phyloP scores from a whole-genome alignment of 1,140 invertebrate species.

The Polypedilum pembai region DNA sequence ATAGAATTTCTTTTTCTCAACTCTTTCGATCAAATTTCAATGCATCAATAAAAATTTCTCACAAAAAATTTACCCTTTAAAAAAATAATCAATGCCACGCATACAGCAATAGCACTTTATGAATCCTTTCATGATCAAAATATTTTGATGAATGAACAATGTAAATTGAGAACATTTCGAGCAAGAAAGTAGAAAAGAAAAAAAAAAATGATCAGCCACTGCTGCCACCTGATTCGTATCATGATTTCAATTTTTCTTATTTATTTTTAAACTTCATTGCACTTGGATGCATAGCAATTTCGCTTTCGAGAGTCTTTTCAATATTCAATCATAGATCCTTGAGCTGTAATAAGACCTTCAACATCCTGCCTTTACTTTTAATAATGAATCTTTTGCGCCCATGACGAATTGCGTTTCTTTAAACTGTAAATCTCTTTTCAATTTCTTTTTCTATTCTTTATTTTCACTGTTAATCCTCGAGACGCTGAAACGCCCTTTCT shows the following conservation, averaged over 20 bases:
- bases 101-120: no score
- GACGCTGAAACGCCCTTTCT: slow-evolving; percentile 6
- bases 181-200: background rate
- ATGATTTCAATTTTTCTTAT: background rate
- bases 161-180: background rate
- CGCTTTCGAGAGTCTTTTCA: background rate
- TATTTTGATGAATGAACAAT: background rate
- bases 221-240: background rate
- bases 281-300: background rate
- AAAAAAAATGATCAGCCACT: background rate
- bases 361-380: background rate
- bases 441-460: background rate
- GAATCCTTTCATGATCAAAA: background rate
- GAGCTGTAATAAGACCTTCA: slow-evolving; percentile 6
- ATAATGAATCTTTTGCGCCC: background rate
- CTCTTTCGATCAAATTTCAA: no score
- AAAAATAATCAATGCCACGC: no score
- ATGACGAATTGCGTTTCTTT: slow-evolving; percentile 12
- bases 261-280: background rate
- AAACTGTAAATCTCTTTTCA: slow-evolving; percentile 21
- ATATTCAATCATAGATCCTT: background rate
- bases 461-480: background rate
- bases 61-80: no score
- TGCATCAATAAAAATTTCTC: no score
- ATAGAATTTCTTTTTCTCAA: no score